phyloP scores from a whole-genome alignment of 2,888 invertebrate genomes.

The Lymantria dispar region DNA sequence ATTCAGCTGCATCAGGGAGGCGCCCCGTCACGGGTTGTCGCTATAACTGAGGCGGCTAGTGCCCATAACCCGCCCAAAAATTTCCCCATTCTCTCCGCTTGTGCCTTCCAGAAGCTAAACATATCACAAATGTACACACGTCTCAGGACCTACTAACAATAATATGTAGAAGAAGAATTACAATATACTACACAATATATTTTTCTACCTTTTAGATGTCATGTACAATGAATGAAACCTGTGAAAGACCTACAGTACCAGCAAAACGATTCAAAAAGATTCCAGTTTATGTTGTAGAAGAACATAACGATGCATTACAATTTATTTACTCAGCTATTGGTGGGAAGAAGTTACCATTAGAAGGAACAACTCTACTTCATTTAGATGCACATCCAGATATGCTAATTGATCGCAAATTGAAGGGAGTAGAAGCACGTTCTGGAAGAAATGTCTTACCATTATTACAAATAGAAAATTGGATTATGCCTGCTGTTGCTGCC shows the following conservation, averaged over 20 bases:
- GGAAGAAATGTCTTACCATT: conserved; percentile 87
- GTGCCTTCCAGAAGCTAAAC: too few species aligned
- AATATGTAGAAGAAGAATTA: too few species aligned
- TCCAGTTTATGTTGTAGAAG: conserved; percentile 89
- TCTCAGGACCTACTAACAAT: too few species aligned
- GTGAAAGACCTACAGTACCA: conserved; percentile 24
- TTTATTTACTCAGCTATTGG: conserved; percentile 91
- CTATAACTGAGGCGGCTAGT: too few species aligned
- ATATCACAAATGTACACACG: too few species aligned
- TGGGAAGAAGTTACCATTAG: conserved; percentile 90
- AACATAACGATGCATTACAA: conserved; percentile 90
- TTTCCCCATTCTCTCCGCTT: too few species aligned
- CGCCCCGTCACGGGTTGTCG: too few species aligned
- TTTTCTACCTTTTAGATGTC: not conserved
- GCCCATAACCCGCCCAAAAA: too few species aligned
- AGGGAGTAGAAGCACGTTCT: conserved; percentile 87
- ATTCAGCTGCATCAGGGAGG: too few species aligned
- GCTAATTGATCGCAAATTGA: conserved; percentile 90
- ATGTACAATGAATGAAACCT: conserved; percentile 30
- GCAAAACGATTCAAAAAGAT: conserved; percentile 84
- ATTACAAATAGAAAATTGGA: conserved; percentile 97
- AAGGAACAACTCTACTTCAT: conserved; percentile 89
- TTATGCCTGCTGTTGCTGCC: conserved; percentile 92
- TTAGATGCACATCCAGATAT: conserved; percentile 97
- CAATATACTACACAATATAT: too few species aligned